These are phyloP conservation scores for Cephus nigrinus DNA, from an alignment of 2,888 invertebrate genomes.

Conservation along the genomic window DNA sequence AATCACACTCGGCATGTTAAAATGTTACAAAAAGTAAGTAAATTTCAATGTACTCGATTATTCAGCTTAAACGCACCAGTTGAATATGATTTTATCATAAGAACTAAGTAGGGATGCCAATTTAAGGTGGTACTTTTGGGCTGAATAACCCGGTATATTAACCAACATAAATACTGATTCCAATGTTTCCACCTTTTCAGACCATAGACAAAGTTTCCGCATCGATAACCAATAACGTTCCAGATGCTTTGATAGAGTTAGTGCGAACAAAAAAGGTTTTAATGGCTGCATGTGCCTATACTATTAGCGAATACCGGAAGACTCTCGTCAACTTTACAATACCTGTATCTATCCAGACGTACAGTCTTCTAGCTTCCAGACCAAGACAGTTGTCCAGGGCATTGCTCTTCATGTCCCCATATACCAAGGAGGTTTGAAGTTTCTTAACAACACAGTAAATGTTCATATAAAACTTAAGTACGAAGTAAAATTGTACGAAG, in stretches of 20 bases:
- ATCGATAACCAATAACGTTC: constrained; percentile 49
- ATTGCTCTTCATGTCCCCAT: constrained; percentile 86
- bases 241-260: constrained; percentile 67
- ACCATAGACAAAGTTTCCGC: background rate
- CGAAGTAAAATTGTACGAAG: background rate
- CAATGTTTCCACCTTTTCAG: background rate
- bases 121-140: background rate
- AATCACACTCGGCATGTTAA: background rate
- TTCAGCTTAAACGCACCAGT: background rate
- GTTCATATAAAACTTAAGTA: background rate
- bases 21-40: background rate
- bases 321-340: constrained; percentile 80
- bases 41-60: background rate
- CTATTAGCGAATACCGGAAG: constrained; percentile 69
- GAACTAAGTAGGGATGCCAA: background rate
- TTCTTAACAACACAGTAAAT: background rate
- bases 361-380: constrained; percentile 81
- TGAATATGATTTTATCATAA: background rate
- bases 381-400: constrained; percentile 86
- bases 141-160: no score
- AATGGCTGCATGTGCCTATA: constrained; percentile 73
- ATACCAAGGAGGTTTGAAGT: constrained; percentile 68
- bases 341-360: constrained; percentile 82
- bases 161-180: background rate
- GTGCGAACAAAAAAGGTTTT: constrained; percentile 69